Evolutionary conservation across 1,140 invertebrate genomes (phyloP), one percentile per base, ranked within the genome.

Genomic region (Dendroctonus ponderosae): DNA sequence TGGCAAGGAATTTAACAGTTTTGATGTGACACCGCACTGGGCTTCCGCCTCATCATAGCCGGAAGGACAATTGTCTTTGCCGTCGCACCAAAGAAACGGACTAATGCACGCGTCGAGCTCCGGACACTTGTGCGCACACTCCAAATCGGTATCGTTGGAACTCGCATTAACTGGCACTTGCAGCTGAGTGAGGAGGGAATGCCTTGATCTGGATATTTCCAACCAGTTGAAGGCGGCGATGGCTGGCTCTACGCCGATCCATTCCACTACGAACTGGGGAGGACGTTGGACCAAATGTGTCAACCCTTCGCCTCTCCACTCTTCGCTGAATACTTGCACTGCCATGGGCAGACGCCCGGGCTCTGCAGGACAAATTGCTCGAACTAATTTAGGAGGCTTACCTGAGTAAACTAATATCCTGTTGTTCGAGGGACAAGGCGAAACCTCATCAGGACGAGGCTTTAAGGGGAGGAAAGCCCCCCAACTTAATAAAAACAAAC

Each of bases 71-170:
- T 93, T 90, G 40, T 85, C 80, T 70, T 85, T 85, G 44, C 93
- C 92, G 78, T 96, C 92, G 77, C 93, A 96, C 91, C 92, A 94
- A 41, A 96, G 80, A 50, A 86, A 85, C 5, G 89, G 81, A 69
- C 89, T 89, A 66, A 95, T 95, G 76, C 93, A 96, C 15, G 92
- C 92, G 74, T 93, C 90, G 63, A 96, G 80, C 78, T 95, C 92
- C 7, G 92, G 92, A 79, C 93, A 96, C 76, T 89, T 89, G 74
- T 88, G 85, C 69, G 82, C 80, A 73, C 87, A 89, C 70, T 89
- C 87, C 43, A 79, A 78, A 64, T 77, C 85, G 0, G 84, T 86
- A 41, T 86, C 86, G 72, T 86, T 88, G 41, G 76, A 77, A 57
- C 74, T 80, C 39, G 75, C 71, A 69, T 82, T 87, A 72, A 76